A percentile compares a stretch with the other conserved stretches of the same genome.
phyloP scores from a whole-genome alignment of 2,797 vertebrate species.

The Tinamus major region DNA sequence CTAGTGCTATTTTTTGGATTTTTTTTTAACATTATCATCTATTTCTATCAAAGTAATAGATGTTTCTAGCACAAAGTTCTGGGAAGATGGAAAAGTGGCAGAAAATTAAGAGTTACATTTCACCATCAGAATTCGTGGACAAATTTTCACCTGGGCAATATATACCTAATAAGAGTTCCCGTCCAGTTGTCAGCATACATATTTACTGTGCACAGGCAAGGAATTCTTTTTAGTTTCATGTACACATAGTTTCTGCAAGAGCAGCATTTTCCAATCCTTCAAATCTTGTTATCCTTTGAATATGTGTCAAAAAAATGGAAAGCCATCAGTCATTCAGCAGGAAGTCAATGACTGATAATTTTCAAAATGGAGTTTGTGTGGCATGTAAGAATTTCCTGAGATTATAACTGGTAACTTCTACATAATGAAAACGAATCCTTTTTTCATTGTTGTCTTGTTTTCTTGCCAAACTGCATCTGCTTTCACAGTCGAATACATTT shows the following conservation, averaged over 20 bases:
- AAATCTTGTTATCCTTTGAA: not conserved
- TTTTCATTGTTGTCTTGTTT: not conserved
- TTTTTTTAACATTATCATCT: slow-evolving; percentile 34
- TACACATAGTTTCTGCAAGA: not conserved
- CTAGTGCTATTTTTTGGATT: slow-evolving; percentile 18
- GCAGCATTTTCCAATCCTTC: not conserved
- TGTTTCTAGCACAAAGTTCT: not conserved
- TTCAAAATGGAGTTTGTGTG: slow-evolving; percentile 36
- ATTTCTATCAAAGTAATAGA: slow-evolving; percentile 41
- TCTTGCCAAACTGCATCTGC: not conserved
- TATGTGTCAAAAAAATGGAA: slow-evolving; percentile 9
- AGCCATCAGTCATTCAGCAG: not conserved
- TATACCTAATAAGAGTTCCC: not conserved
- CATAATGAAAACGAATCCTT: not conserved
- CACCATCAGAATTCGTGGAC: not conserved
- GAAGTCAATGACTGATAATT: not conserved
- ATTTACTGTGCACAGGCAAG: not conserved
- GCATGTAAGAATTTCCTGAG: slow-evolving; percentile 8
- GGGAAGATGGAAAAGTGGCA: slow-evolving; percentile 2
- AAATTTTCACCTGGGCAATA: slow-evolving; percentile 20
- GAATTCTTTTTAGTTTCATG: not conserved
- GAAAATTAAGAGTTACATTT: not conserved
- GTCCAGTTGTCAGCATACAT: not conserved
- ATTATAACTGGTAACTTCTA: slow-evolving; percentile 16
- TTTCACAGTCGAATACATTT: slow-evolving; percentile 30